A percentile compares a stretch with the other conserved stretches of the same genome.
phyloP scores from a whole-genome alignment of 2,113 vertebrate species.

The Chamaetylas fuelleborni region DNA sequence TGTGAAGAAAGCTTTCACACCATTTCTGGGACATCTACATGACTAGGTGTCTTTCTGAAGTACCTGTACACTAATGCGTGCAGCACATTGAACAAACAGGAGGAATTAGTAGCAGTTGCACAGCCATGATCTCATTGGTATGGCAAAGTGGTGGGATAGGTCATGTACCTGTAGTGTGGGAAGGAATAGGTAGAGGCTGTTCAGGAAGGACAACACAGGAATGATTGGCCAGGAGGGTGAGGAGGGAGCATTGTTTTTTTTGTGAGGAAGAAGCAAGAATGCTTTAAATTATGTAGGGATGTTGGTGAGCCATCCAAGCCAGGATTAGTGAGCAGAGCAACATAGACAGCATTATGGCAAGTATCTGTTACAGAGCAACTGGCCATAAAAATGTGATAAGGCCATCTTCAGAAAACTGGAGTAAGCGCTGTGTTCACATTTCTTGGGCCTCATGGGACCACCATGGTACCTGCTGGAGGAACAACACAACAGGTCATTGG shows the following conservation, averaged over 20 bases:
- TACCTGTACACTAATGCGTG: background rate
- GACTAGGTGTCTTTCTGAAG: background rate
- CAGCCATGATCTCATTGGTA: rapidly evolving
- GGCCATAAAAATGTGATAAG: background rate
- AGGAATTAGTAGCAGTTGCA: background rate
- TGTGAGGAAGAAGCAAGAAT: background rate
- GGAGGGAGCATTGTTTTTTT: background rate
- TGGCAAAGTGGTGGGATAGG: background rate
- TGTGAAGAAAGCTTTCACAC: background rate
- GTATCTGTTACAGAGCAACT: background rate
- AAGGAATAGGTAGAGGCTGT: background rate
- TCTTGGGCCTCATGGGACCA: background rate
- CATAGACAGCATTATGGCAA: rapidly evolving
- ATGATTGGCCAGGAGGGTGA: background rate
- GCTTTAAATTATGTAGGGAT: background rate
- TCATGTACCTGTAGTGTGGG: background rate
- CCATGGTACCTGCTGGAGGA: background rate
- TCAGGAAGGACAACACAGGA: background rate
- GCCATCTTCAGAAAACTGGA: background rate
- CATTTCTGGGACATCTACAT: background rate
- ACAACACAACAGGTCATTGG: no score
- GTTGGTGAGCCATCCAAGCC: background rate
- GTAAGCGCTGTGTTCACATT: background rate
- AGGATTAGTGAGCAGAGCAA: background rate
- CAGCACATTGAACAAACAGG: background rate